Evolutionary conservation across 2,113 vertebrate genomes (phyloP).

Genomic region (Atlantisia rogersi): DNA sequence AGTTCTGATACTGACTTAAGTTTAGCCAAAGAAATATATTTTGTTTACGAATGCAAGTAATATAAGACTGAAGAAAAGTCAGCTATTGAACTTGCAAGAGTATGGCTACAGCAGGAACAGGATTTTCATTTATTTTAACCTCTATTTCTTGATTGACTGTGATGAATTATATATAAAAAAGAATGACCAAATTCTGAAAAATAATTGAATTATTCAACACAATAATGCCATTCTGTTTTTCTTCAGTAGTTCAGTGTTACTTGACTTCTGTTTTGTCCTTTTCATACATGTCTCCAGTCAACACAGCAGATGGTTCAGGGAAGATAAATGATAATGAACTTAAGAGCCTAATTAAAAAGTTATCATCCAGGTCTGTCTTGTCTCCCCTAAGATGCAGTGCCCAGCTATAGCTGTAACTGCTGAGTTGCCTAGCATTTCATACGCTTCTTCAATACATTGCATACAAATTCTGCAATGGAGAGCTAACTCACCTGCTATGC

Average conservation of each 20-base stretch:
- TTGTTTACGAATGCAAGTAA: neutral
- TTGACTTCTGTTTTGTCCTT: neutral
- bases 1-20: neutral
- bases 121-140: neutral
- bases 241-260: neutral
- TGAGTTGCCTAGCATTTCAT: neutral
- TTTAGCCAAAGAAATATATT: neutral
- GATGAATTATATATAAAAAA: neutral
- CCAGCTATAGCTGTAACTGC: neutral
- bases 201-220: neutral
- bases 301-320: neutral
- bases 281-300: neutral
- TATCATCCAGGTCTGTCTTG: neutral
- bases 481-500: neutral
- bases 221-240: neutral
- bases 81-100: neutral
- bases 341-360: neutral
- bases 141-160: neutral
- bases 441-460: neutral
- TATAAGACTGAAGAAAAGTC: neutral
- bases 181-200: neutral
- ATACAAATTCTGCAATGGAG: neutral
- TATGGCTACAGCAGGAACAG: neutral
- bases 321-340: neutral
- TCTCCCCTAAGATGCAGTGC: neutral